Evolutionary conservation across 2,797 vertebrate species (phyloP).

Genomic region (Anniella stebbinsi): DNA sequence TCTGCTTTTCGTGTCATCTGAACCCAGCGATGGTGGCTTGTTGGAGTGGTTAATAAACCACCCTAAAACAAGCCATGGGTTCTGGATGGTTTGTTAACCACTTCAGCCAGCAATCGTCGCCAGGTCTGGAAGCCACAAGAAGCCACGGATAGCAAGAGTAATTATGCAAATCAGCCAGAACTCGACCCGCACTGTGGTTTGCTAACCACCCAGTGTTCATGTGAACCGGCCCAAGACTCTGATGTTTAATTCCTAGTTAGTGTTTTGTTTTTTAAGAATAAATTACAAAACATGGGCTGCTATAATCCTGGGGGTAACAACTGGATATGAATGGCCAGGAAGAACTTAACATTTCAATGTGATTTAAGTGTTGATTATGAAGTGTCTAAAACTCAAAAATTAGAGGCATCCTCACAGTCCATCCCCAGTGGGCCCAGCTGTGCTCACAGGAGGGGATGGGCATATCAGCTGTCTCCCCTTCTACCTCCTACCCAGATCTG

Average conservation of each 20-base stretch:
- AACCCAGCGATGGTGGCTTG: too few relatives aligned
- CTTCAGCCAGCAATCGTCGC: too few relatives aligned
- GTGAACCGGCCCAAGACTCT: background rate
- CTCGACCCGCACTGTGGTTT: too few relatives aligned
- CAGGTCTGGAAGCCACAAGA: too few relatives aligned
- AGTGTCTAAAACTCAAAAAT: background rate
- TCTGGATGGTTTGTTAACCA: too few relatives aligned
- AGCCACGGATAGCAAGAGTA: too few relatives aligned
- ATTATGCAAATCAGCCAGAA: too few relatives aligned
- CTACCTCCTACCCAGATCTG: too few relatives aligned
- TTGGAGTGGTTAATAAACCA: too few relatives aligned
- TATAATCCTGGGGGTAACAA: background rate
- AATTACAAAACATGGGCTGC: background rate
- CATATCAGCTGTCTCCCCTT: background rate
- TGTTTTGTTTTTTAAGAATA: background rate
- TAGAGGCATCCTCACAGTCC: background rate
- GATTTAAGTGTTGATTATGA: background rate
- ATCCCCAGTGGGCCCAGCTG: background rate
- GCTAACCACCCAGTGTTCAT: too few relatives aligned
- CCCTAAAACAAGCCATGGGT: too few relatives aligned
- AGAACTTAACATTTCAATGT: background rate
- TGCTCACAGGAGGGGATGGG: background rate
- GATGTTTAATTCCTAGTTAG: background rate
- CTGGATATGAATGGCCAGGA: background rate
- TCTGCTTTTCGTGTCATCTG: too few relatives aligned